Percentiles rank a stretch among this genome's conserved stretches.
Conservation (phyloP, 2,797 vertebrate genomes). For the Peromyscus melanophrys region DNA sequence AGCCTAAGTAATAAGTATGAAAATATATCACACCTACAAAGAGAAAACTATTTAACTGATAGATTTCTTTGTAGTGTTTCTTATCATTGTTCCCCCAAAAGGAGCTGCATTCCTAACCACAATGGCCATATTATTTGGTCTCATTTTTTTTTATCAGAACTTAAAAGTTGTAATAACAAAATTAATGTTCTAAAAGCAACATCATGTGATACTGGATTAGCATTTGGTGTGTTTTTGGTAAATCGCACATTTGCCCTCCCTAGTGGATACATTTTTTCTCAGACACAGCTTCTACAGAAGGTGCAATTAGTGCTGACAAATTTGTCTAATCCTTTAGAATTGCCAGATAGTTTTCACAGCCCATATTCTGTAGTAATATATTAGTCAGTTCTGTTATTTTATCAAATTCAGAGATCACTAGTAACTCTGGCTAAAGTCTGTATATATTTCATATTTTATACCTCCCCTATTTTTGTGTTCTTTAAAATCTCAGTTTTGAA, state of each 20-base stretch:
- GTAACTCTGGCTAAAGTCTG: not conserved
- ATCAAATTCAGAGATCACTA: not conserved
- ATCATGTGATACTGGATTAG: not conserved
- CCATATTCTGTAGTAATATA: not conserved
- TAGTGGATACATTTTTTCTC: not conserved
- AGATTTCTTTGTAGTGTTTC: not conserved
- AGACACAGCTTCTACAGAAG: not conserved
- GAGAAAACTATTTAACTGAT: not conserved
- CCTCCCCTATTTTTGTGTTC: not conserved
- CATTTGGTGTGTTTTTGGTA: slow-evolving; percentile 52
- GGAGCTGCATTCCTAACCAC: not conserved
- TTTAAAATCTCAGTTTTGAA: not conserved
- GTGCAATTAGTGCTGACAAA: not conserved
- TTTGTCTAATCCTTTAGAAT: not conserved
- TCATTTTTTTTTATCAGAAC: slow-evolving; percentile 26
- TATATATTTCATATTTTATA: not conserved
- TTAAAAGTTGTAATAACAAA: slow-evolving; percentile 28
- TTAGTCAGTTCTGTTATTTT: not conserved
- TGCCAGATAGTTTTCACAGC: not conserved
- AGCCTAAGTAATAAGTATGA: slow-evolving; percentile 7
- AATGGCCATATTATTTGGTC: not conserved
- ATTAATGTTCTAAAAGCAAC: not conserved
- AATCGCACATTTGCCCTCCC: not conserved
- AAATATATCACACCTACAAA: not conserved
- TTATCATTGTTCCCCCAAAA: not conserved